Evolutionary conservation across 2,797 vertebrate species (phyloP), one percentile per base, ranked within the genome.

Genomic region (Hoplostethus mediterraneus): DNA sequence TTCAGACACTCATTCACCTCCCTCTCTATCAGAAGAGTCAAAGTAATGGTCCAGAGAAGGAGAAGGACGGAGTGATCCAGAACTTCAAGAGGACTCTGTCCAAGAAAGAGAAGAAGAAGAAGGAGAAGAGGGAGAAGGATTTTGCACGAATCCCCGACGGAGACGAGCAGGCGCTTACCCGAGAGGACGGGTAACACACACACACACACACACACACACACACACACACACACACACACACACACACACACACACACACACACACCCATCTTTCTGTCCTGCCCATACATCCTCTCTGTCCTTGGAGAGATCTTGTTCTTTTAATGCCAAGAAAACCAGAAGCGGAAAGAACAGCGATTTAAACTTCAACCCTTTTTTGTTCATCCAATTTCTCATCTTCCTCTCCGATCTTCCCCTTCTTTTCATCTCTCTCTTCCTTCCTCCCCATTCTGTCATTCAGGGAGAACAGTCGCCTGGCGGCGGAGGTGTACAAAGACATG

Each of bases 401-500:
- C 0, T 21, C 58, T 9, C n/a, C 3, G 5, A 14, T 25, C 36
- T 33, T 30, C 40, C 2, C 33, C 7, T 71, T 33, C 8, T 13
- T 40, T 42, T 40, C 56, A 45, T 21, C 21, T 21, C 21, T 21
- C 21, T 21, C 21, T 21, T 65, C 62, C 0, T 1, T 66, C 52
- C 51, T n/a, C 21, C 33, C 54, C 5, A 1, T 72, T 66, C 63
- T 38, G 2, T 42, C 25, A 1, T 74, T 59, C 73, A 98, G 96
- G 49, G 98, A 98, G 88, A 98, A 97, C 87, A 97, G 94, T 13
- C 95, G 96, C 16, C 94, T 99, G 87, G 98, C 97, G 3, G 97
- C 97, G 0, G 98, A 99, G 82, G 97, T 99, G 60, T 99, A 99
- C 88, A 99, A 99, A 87, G 98, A 99, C 90, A 99, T 99, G 98